Percentiles rank a stretch among this genome's conserved stretches.
Evolutionary conservation across 1,140 invertebrate species (phyloP).

Genomic region (Pogonomyrmex californicus): DNA sequence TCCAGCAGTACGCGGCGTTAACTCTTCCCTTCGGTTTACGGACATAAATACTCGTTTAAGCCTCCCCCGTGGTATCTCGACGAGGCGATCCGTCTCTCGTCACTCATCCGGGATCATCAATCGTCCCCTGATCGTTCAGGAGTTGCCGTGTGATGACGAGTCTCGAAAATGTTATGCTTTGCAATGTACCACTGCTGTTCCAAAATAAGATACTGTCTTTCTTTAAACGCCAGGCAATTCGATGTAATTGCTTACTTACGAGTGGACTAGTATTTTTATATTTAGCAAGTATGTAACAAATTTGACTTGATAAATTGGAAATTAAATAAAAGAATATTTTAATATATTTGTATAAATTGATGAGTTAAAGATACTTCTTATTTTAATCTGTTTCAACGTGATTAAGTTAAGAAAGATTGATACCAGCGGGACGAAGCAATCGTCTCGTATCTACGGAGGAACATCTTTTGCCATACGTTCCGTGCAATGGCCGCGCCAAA

Average conservation of each 20-base stretch:
- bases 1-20: slow-evolving; percentile 50
- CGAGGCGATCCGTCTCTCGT: slow-evolving; percentile 74
- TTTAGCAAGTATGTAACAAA: background rate
- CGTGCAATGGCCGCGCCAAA: background rate
- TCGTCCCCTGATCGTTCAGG: slow-evolving; percentile 69
- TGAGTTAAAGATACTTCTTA: background rate
- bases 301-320: background rate
- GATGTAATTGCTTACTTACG: background rate
- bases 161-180: slow-evolving; percentile 55
- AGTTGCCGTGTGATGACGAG: slow-evolving; percentile 3
- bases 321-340: background rate
- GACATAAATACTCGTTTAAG: slow-evolving; percentile 78
- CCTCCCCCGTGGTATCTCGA: slow-evolving; percentile 68
- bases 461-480: background rate
- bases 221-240: background rate
- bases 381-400: background rate
- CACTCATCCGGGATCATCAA: slow-evolving; percentile 73
- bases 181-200: background rate
- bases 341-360: background rate
- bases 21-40: slow-evolving; percentile 78
- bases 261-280: background rate
- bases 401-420: background rate
- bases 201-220: slow-evolving; percentile 45
- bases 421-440: background rate
- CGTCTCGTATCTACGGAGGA: slow-evolving; percentile 10